A percentile compares a stretch with the other conserved stretches of the same genome.
Evolutionary conservation across 2,113 vertebrate species (phyloP).

Genomic region (Tetraodon nigroviridis): DNA sequence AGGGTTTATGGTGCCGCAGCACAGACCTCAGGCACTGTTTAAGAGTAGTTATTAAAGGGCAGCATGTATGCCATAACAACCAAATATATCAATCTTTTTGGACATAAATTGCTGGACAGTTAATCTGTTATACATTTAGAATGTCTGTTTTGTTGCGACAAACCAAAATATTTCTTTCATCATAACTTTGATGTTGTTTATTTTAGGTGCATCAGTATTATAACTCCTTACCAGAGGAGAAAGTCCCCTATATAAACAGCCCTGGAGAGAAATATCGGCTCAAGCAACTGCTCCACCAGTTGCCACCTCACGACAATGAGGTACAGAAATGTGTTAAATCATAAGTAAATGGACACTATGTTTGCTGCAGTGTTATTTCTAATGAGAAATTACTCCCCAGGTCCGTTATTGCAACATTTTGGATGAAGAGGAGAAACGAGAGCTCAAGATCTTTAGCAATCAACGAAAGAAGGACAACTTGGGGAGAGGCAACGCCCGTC

Average conservation of each 20-base stretch:
- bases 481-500: constrained; percentile 90
- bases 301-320: constrained; percentile 98
- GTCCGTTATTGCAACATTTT: constrained; percentile 91
- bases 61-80: no score
- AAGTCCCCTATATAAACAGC: constrained; percentile 97
- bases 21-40: no score
- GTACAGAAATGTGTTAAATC: constrained; percentile 54
- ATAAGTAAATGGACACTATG: no score
- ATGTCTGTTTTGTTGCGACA: no score
- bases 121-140: no score
- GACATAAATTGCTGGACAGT: no score
- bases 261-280: constrained; percentile 93
- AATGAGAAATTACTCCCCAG: constrained; percentile 58
- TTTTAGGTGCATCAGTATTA: constrained; percentile 97
- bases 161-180: not conserved
- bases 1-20: no score
- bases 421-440: constrained; percentile 95
- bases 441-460: constrained; percentile 94
- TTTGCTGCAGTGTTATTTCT: not conserved
- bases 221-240: constrained; percentile 94
- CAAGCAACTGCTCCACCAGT: constrained; percentile 93
- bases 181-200: constrained; percentile 2
- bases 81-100: no score
- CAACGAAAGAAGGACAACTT: constrained; percentile 94
- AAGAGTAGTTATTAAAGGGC: no score